Conservation (phyloP, 1,140 invertebrate species). For the Calycopis cecrops region DNA sequence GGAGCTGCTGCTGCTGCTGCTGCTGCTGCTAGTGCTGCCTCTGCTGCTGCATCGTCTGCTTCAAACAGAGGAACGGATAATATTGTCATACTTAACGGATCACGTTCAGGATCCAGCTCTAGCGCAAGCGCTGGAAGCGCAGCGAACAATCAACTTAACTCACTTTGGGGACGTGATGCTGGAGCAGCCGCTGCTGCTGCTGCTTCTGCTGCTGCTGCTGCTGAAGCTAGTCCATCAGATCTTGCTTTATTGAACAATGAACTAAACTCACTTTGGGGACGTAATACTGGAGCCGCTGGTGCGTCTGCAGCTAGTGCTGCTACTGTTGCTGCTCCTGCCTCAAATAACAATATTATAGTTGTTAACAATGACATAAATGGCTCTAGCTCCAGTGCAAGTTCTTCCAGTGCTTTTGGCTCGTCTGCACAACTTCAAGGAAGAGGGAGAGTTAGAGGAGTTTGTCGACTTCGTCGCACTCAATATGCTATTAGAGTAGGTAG, state of each 20-base stretch:
- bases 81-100: too few species aligned
- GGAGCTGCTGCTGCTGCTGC: too few species aligned
- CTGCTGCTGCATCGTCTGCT: neutral
- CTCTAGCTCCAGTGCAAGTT: conserved; percentile 3
- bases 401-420: conserved; percentile 14
- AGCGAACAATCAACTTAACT: too few species aligned
- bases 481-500: conserved; percentile 45
- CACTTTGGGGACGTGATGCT: too few species aligned
- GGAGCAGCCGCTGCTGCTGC: neutral
- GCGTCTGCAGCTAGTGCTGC: too few species aligned
- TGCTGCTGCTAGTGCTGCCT: neutral
- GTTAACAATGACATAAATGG: neutral
- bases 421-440: conserved; percentile 22
- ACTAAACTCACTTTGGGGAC: too few species aligned
- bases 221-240: too few species aligned
- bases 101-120: too few species aligned
- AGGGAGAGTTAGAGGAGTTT: conserved; percentile 32
- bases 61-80: neutral
- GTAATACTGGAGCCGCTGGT: neutral
- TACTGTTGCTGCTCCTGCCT: neutral
- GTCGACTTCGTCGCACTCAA: conserved; percentile 38
- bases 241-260: too few species aligned
- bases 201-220: neutral
- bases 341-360: conserved; percentile 4
- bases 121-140: too few species aligned